Evolutionary conservation across 2,888 invertebrate species (phyloP), one percentile per base, ranked within the genome.

Genomic region (Eledona agricola): DNA sequence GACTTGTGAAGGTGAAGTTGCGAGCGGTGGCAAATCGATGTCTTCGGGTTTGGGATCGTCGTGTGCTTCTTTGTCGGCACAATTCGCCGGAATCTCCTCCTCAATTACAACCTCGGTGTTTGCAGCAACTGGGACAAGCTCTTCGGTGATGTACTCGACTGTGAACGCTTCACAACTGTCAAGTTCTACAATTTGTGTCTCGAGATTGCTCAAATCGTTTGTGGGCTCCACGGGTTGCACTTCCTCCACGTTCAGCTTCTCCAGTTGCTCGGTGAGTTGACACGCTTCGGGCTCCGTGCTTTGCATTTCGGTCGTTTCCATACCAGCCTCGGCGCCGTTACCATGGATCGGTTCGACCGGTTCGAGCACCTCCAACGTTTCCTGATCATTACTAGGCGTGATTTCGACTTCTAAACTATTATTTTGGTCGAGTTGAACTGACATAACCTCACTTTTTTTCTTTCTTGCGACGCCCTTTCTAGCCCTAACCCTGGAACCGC

Each of bases 91-190:
- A n/a, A 2, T 25, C 29, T 28, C 37, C 31, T 53, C 52, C 7
- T 59, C 55, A 19, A 51, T 53, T 1, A 58, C 43, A n/a, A 40
- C 46, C 35, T 59, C 57, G 13, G 55, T 47, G 26, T 55, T 57
- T 32, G 53, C 60, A 34, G 45, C 42, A 19, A 26, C 37, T 7
- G 52, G 28, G 20, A 58, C 42, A 47, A 60, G 43, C 37, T 60
- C 60, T 55, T 62, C 70, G 2, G 65, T 59, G 38, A 68, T 57
- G 58, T 67, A 71, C 47, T 70, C 70, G 1, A 67, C 59, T 22
- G 62, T 51, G 25, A 66, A 35, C 32, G 62, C 64, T 17, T 56
- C 49, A 28, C 45, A 47, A 11, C 7, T 13, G 3, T 49, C 49
- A 23, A 38, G 10, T 12, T 45, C 49, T 9, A 56, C 35, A 7